Percentiles rank a stretch among this genome's conserved stretches.
phyloP scores from a whole-genome alignment of 2,797 vertebrate genomes.

The Crenuchus spilurus region DNA sequence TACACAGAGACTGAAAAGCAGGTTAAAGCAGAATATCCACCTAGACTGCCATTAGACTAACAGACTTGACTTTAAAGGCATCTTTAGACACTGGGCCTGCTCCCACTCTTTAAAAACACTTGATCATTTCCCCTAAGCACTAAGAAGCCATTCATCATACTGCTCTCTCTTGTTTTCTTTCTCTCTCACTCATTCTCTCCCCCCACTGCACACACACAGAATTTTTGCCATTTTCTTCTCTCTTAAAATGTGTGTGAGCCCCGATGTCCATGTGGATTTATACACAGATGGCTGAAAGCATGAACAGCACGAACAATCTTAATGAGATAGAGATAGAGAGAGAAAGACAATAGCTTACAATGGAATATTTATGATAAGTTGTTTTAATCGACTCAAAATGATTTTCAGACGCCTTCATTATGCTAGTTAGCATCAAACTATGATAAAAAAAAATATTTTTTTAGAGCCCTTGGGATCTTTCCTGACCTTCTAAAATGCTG shows the following conservation, averaged over 20 bases:
- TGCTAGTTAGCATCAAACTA: neutral
- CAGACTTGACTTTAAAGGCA: neutral
- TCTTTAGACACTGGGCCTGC: neutral
- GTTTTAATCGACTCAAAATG: neutral
- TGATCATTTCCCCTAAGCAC: slow-evolving; percentile 1
- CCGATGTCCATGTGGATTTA: neutral
- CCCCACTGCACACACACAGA: neutral
- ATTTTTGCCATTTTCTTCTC: neutral
- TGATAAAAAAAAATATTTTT: no score
- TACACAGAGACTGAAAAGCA: neutral
- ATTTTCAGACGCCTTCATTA: neutral
- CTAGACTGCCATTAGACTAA: neutral
- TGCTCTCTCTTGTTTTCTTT: neutral
- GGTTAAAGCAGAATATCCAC: neutral
- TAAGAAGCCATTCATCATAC: neutral
- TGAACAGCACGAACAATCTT: neutral
- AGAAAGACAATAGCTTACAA: neutral
- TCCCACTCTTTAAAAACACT: slow-evolving; percentile 1
- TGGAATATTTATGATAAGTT: neutral
- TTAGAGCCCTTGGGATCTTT: neutral
- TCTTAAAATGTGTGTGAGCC: neutral
- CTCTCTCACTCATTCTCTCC: neutral
- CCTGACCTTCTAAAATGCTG: neutral
- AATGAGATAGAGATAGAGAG: neutral
- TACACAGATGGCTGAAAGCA: neutral